phyloP scores from a whole-genome alignment of 1,140 invertebrate species.

The Zaprionus ornatus region DNA sequence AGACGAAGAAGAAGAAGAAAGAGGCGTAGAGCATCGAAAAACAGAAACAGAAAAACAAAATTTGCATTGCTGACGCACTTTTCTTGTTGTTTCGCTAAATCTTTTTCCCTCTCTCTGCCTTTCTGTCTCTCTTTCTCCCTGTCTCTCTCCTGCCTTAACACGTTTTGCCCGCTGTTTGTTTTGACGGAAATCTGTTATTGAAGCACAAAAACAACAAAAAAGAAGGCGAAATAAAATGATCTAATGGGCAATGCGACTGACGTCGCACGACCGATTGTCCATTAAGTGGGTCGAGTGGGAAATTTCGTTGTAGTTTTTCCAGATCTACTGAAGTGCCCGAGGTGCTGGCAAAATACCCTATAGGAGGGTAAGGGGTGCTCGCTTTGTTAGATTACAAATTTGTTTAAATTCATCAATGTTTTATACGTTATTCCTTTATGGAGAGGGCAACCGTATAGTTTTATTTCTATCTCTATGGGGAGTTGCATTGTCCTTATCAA shows the following conservation, averaged over 20 bases:
- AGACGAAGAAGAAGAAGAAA: conserved; percentile 10
- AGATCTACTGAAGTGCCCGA: not conserved
- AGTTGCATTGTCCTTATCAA: not conserved
- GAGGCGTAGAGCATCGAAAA: not conserved
- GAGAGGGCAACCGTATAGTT: not conserved
- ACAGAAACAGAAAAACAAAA: conserved; percentile 32
- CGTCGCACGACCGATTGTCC: conserved; percentile 35
- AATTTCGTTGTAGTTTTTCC: conserved; percentile 3
- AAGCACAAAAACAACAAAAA: conserved; percentile 15
- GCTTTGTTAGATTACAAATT: not conserved
- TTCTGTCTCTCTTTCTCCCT: not conserved
- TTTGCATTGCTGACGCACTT: conserved; percentile 55
- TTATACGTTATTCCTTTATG: too few species aligned
- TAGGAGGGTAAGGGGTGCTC: not conserved
- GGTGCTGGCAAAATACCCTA: too few species aligned
- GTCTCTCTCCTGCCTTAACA: conserved; percentile 3
- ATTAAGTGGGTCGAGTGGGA: conserved; percentile 49
- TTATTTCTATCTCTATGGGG: not conserved
- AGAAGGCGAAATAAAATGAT: conserved; percentile 30
- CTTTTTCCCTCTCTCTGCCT: not conserved
- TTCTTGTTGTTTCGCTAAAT: conserved; percentile 33
- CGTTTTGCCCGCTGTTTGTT: conserved; percentile 39
- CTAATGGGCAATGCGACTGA: conserved; percentile 48
- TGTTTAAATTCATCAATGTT: too few species aligned
- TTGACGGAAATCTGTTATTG: conserved; percentile 52